Conservation (phyloP, 2,888 invertebrate species). For the Dynastes grantii region DNA sequence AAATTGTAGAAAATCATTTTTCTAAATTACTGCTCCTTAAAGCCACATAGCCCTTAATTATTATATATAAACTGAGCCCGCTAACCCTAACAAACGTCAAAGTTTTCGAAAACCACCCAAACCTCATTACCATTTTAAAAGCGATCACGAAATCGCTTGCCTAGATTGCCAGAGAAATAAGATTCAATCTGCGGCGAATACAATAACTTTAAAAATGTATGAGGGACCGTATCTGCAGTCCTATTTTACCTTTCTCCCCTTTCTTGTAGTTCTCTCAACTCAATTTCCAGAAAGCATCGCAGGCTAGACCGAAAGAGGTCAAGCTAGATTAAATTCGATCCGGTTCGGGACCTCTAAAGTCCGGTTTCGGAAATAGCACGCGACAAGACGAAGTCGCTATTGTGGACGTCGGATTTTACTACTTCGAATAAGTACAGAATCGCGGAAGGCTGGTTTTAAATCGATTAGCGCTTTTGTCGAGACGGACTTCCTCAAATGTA, state of each 20-base stretch:
- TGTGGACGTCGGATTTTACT: conserved; percentile 25
- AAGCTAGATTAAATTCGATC: conserved; percentile 41
- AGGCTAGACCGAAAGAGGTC: conserved; percentile 32
- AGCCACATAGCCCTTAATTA: too few relatives aligned
- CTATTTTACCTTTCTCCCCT: neutral
- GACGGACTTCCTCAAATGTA: neutral
- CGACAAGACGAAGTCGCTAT: conserved; percentile 24
- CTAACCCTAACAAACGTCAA: too few relatives aligned
- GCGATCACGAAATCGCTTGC: neutral
- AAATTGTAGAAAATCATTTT: too few relatives aligned
- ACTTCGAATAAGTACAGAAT: neutral
- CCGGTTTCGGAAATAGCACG: conserved; percentile 20
- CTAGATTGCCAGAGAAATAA: neutral
- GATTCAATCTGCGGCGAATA: conserved; percentile 11
- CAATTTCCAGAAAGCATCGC: conserved; percentile 7
- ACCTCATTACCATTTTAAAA: too few relatives aligned
- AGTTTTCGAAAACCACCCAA: too few relatives aligned
- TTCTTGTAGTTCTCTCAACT: conserved; percentile 2
- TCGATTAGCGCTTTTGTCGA: conserved; percentile 35
- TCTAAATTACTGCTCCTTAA: too few relatives aligned
- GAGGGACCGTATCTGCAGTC: conserved; percentile 7
- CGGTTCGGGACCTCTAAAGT: conserved; percentile 15
- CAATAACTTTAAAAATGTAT: conserved; percentile 34
- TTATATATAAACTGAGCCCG: too few relatives aligned
- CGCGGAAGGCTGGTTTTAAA: conserved; percentile 24